These are phyloP conservation scores for Acromyrmex echinatior DNA, from an alignment of 1,140 invertebrate genomes.

Conservation along the genomic window DNA sequence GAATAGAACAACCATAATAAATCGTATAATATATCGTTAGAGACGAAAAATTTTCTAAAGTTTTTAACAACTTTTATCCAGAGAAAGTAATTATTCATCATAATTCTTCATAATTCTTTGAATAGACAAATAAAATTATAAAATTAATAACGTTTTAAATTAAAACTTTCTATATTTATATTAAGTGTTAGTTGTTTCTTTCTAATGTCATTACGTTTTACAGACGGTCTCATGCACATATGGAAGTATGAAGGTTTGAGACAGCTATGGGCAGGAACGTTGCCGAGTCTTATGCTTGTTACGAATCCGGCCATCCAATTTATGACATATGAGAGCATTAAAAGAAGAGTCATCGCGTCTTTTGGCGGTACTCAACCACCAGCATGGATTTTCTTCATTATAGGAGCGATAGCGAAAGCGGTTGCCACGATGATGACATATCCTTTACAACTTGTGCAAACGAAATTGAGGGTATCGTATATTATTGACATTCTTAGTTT, in stretches of 20 bases:
- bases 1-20: too few species aligned
- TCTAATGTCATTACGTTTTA: constrained; percentile 68
- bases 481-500: constrained; percentile 56
- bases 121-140: not conserved
- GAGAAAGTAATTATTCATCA: not conserved
- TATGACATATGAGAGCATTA: constrained; percentile 95
- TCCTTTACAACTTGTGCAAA: constrained; percentile 95
- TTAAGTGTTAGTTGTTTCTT: not conserved
- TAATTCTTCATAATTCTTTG: not conserved
- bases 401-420: constrained; percentile 93
- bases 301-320: constrained; percentile 96
- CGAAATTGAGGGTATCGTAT: constrained; percentile 90
- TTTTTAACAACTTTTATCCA: not conserved
- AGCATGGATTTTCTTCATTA: constrained; percentile 88
- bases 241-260: constrained; percentile 90
- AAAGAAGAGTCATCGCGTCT: constrained; percentile 88
- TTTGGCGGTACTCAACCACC: constrained; percentile 84
- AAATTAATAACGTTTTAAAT: not conserved
- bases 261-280: constrained; percentile 93
- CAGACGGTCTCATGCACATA: constrained; percentile 91
- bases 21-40: too few species aligned
- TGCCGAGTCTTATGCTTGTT: constrained; percentile 94
- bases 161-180: not conserved
- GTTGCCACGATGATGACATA: constrained; percentile 95
- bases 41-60: not conserved